Evolutionary conservation across 2,888 invertebrate species (phyloP).

Genomic region (Pantelozetes paolii): DNA sequence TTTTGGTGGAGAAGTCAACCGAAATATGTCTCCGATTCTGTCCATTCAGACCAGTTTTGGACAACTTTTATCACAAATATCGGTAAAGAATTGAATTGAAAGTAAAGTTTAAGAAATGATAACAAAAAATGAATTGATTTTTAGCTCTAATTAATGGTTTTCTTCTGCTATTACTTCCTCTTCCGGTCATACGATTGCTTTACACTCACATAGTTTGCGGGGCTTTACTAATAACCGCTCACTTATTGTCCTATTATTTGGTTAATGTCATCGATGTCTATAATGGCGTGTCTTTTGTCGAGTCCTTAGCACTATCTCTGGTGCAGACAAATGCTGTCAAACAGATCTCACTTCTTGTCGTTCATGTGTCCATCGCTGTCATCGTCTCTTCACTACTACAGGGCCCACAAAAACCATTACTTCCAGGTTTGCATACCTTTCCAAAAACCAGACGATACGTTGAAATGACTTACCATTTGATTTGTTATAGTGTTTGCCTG

Average conservation of each 20-base stretch:
- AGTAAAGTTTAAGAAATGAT: not conserved
- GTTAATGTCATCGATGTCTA: slow-evolving; percentile 51
- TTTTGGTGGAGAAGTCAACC: slow-evolving; percentile 53
- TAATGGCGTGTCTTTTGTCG: slow-evolving; percentile 46
- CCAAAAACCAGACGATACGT: no score
- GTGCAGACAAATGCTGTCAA: slow-evolving; percentile 48
- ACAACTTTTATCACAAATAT: slow-evolving; percentile 51
- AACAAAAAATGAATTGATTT: slow-evolving; percentile 46
- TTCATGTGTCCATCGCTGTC: slow-evolving; percentile 52
- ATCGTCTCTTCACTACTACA: slow-evolving; percentile 53
- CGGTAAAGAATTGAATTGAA: slow-evolving; percentile 49
- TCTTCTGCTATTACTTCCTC: slow-evolving; percentile 55
- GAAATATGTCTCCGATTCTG: slow-evolving; percentile 46
- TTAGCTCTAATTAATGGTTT: slow-evolving; percentile 56
- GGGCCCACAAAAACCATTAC: slow-evolving; percentile 51
- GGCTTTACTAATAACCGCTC: slow-evolving; percentile 54
- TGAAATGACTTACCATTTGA: not conserved
- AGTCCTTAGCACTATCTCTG: slow-evolving; percentile 49
- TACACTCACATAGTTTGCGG: slow-evolving; percentile 57
- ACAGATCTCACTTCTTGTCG: slow-evolving; percentile 51
- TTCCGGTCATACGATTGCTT: slow-evolving; percentile 55
- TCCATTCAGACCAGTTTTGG: slow-evolving; percentile 49
- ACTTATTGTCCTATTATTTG: slow-evolving; percentile 55
- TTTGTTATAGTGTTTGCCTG: slow-evolving; percentile 51
- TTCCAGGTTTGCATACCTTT: slow-evolving; percentile 47